Percentiles rank a stretch among this genome's conserved stretches.
Evolutionary conservation across 2,888 invertebrate species (phyloP).

Genomic region (Balanococcus diminutus): DNA sequence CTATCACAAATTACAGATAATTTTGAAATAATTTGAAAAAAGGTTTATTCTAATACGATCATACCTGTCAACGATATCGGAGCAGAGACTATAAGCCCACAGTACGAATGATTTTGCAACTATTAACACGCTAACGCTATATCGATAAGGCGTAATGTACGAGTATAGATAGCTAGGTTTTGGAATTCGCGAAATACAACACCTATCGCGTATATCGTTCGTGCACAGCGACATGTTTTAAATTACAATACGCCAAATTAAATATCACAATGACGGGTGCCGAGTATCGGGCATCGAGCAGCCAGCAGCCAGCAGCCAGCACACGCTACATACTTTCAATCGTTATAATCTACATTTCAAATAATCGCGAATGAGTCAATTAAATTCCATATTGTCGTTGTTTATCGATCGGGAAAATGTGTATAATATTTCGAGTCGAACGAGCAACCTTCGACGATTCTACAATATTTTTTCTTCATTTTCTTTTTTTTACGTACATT

Average conservation of each 20-base stretch:
- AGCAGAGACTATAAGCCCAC: neutral
- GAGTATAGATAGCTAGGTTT: too few relatives aligned
- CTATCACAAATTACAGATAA: too few relatives aligned
- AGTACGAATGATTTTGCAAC: neutral
- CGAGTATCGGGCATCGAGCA: neutral
- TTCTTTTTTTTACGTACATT: too few relatives aligned
- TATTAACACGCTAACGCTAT: neutral
- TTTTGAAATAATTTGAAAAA: too few relatives aligned
- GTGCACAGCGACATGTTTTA: neutral
- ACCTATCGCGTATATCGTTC: neutral
- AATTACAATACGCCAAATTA: conserved; percentile 12
- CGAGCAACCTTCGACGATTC: neutral
- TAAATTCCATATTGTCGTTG: conserved; percentile 2
- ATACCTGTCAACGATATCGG: neutral
- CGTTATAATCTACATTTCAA: conserved; percentile 25
- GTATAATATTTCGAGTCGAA: neutral
- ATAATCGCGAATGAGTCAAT: conserved; percentile 20
- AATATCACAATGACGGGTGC: conserved; percentile 1
- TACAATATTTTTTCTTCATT: neutral
- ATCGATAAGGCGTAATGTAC: neutral
- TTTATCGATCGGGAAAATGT: neutral
- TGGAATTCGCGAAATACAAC: neutral
- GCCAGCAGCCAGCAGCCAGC: too few relatives aligned
- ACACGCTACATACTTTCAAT: neutral
- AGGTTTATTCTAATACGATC: too few relatives aligned